Base-by-base conservation (phyloP, 1,140 invertebrate species). In the Calephelis virginiensis region DNA sequence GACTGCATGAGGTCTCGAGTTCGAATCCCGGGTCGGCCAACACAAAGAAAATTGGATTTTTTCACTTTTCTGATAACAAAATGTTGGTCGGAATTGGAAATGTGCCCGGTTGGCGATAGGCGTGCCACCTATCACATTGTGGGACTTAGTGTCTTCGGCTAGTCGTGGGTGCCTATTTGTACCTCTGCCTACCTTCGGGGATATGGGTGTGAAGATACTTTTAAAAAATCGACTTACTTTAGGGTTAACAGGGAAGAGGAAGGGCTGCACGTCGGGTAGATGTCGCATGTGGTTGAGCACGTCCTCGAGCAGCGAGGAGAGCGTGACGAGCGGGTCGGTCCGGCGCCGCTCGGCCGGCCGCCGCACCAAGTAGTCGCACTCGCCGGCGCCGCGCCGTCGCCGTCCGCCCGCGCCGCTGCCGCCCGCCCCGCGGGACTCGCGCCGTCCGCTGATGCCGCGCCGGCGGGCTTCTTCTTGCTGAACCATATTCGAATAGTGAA, bases 211-310 rank as follows among this genome's bases (percentile, higher is more conserved):
- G n/a, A n/a, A n/a, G n/a, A n/a, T n/a, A n/a, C n/a, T n/a, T n/a
- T 14, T 28, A 8, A 53, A 53, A 53, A 17, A 56, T 37, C 65
- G 56, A 63, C 82, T 83, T 89, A 96, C 94, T 92, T 99, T 99
- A 12, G 94, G 93, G 92, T 97, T 99, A 46, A 99, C 99, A 8
- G 99, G 98, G 75, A 97, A 96, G 48, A 98, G 91, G 90, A 99
- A 99, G 0, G 96, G 96, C 75, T 97, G 95, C 0, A 98, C 97
- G 89, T 99, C 97, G 0, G 97, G 97, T 81, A 99, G 86, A 75
- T 97, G 95, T 64, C 98, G 93, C 94, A 99, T 95, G 82, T 99
- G 97, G 80, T 98, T 99, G 0, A 99, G 90, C 70, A 99, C 98
- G 13, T 95, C 94, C 85, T 99, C 98, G 48, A 99, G 92, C 66